A percentile compares a stretch with the other conserved stretches of the same genome.
Evolutionary conservation across 1,140 invertebrate genomes (phyloP).

Genomic region (Anastatus disparis): DNA sequence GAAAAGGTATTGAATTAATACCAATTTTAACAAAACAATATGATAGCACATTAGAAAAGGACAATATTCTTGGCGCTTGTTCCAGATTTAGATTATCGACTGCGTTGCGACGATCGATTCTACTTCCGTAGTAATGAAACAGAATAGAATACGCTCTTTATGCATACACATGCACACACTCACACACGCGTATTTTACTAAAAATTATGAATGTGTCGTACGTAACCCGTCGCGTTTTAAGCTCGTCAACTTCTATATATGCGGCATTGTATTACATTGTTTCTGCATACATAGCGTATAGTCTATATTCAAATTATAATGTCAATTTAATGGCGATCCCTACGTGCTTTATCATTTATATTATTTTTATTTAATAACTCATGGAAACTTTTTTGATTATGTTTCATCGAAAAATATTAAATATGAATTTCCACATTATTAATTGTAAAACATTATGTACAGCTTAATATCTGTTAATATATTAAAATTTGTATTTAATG

Average conservation of each 20-base stretch:
- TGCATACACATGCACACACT: too few species aligned
- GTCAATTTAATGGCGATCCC: too few species aligned
- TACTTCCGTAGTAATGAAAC: slow-evolving; percentile 20
- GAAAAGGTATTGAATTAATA: background rate
- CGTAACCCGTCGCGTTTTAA: background rate
- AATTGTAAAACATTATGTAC: too few species aligned
- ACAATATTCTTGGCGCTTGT: background rate
- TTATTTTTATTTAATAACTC: too few species aligned
- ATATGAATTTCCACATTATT: too few species aligned
- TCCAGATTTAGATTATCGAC: slow-evolving; percentile 35
- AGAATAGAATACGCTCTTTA: background rate
- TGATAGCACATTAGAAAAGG: slow-evolving; percentile 7
- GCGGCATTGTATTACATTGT: background rate
- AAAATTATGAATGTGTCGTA: slow-evolving; percentile 26
- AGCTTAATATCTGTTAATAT: too few species aligned
- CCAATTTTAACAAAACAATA: slow-evolving; percentile 7
- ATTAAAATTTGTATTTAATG: too few species aligned
- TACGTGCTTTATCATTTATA: too few species aligned
- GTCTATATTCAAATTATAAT: too few species aligned
- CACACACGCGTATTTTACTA: slow-evolving; percentile 1
- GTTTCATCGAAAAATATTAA: too few species aligned
- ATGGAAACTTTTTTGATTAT: too few species aligned
- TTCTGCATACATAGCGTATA: too few species aligned
- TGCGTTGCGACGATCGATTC: slow-evolving; percentile 31
- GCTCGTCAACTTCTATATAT: background rate